These are phyloP conservation scores for Drosophila bipectinata DNA, from an alignment of 1,140 invertebrate species.

Conservation along the genomic window DNA sequence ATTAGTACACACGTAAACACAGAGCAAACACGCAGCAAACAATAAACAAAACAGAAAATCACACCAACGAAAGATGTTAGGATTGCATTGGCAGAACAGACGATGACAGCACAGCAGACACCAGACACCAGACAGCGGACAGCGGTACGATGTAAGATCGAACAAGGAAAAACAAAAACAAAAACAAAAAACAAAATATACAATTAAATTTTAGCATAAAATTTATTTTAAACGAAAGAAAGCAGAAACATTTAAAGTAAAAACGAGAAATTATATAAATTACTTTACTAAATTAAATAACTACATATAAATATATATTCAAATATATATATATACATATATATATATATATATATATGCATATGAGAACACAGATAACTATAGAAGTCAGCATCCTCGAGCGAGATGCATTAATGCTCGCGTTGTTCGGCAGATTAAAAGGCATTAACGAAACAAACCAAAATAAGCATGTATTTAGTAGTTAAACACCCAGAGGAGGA, in stretches of 20 bases:
- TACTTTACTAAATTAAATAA: constrained; percentile 80
- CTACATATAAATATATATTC: constrained; percentile 48
- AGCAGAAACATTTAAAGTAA: constrained; percentile 58
- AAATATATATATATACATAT: constrained; percentile 39
- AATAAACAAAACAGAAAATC: constrained; percentile 4
- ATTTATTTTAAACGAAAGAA: constrained; percentile 69
- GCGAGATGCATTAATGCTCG: constrained; percentile 36
- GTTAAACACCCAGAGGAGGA: constrained; percentile 21
- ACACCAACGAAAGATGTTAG: constrained; percentile 36
- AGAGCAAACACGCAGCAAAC: constrained; percentile 20
- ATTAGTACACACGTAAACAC: constrained; percentile 59
- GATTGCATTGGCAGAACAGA: constrained; percentile 21
- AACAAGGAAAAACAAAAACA: constrained; percentile 52
- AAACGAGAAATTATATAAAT: constrained; percentile 78
- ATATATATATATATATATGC: constrained; percentile 49
- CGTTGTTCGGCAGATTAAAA: constrained; percentile 40
- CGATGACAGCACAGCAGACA: constrained; percentile 12
- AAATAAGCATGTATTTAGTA: constrained; percentile 71
- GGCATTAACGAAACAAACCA: constrained; percentile 68
- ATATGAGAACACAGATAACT: constrained; percentile 58
- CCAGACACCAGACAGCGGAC: constrained; percentile 27
- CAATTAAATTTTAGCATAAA: constrained; percentile 74
- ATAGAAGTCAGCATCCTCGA: constrained; percentile 37
- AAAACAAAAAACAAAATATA: constrained; percentile 27
- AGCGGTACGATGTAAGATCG: constrained; percentile 70